A percentile compares a stretch with the other conserved stretches of the same genome.
Evolutionary conservation across 1,140 invertebrate genomes (phyloP).

Genomic region (Branchinecta lynchi): DNA sequence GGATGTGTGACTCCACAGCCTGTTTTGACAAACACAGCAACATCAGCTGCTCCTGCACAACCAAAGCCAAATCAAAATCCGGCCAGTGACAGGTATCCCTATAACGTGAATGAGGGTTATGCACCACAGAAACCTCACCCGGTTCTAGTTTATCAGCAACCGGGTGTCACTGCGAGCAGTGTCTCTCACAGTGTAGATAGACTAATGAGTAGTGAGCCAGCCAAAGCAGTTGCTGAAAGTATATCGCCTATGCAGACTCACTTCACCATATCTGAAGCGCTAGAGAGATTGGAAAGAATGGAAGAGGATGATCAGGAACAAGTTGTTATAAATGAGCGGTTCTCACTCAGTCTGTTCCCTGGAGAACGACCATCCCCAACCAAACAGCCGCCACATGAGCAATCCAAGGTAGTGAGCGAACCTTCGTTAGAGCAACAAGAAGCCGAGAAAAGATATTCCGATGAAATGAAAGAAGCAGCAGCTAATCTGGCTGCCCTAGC

Average conservation of each 20-base stretch:
- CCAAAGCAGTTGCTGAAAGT: not conserved
- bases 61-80: not conserved
- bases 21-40: not conserved
- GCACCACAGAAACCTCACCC: not conserved
- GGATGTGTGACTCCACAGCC: not conserved
- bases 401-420: not conserved
- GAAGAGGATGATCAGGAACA: conserved; percentile 2
- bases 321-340: conserved; percentile 4
- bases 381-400: not conserved
- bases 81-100: not conserved
- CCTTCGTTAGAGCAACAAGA: not conserved
- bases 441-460: not conserved
- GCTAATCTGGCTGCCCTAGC: not conserved
- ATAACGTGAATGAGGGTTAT: not conserved
- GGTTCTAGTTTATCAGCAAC: not conserved
- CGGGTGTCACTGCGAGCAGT: not conserved
- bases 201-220: not conserved
- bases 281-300: conserved; percentile 1
- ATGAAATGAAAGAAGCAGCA: conserved; percentile 9
- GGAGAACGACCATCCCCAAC: not conserved
- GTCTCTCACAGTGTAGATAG: not conserved
- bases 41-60: not conserved
- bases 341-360: not conserved
- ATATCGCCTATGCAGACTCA: conserved; percentile 8
- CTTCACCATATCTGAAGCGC: not conserved